Conservation (phyloP, 2,888 invertebrate genomes). For the Melanophora roralis region DNA sequence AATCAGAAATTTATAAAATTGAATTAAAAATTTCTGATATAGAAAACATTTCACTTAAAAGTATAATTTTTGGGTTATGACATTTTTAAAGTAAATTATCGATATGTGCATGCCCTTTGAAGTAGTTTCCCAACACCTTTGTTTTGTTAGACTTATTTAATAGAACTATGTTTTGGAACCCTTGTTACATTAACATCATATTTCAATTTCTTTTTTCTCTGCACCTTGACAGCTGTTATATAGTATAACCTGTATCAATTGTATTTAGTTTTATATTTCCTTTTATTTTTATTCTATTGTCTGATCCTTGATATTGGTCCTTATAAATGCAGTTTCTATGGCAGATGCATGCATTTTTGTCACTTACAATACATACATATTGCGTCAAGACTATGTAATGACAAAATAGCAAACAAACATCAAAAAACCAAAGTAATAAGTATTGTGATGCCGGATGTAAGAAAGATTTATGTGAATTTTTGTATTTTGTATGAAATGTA, state of each 20-base stretch:
- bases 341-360: constrained; percentile 52
- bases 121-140: neutral
- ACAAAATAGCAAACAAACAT: neutral
- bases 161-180: neutral
- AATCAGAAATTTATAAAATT: too few species aligned
- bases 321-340: constrained; percentile 22
- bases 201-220: neutral
- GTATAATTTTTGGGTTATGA: too few species aligned
- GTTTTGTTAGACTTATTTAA: neutral
- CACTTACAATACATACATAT: neutral
- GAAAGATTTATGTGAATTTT: constrained; percentile 37
- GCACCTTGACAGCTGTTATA: constrained; percentile 42
- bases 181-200: neutral
- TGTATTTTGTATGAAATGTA: neutral
- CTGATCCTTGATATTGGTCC: constrained; percentile 4
- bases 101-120: too few species aligned
- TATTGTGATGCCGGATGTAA: constrained; percentile 5
- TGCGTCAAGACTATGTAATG: neutral
- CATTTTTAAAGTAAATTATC: neutral
- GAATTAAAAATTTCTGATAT: too few species aligned
- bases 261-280: constrained; percentile 8
- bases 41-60: too few species aligned
- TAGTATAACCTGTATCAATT: constrained; percentile 44
- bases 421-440: constrained; percentile 2
- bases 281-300: neutral